A percentile compares a stretch with the other conserved stretches of the same genome.
phyloP scores from a whole-genome alignment of 2,797 vertebrate genomes.

The Periparus ater region DNA sequence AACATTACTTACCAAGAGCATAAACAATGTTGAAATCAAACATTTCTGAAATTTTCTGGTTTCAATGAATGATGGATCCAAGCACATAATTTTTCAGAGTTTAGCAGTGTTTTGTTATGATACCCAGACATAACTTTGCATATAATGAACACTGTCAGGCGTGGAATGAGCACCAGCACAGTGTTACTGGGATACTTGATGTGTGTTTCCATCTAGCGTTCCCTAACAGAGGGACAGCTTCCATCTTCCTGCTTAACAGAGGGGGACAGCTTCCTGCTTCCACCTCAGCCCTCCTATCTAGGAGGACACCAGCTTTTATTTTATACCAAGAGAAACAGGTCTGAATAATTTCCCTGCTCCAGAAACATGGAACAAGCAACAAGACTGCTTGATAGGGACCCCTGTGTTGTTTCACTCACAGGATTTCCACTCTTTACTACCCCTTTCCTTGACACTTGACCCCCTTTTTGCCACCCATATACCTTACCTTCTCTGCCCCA shows the following conservation, averaged over 20 bases:
- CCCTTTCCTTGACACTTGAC: not conserved
- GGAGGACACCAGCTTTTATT: not conserved
- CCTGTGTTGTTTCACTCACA: not conserved
- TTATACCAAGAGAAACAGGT: not conserved
- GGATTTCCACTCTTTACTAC: not conserved
- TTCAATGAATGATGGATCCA: not conserved
- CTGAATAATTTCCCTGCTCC: not conserved
- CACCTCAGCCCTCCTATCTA: rapidly evolving
- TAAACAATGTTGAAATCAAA: not conserved
- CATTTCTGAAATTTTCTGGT: not conserved
- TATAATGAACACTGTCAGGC: not conserved
- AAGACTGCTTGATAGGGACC: not conserved
- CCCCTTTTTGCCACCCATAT: not conserved
- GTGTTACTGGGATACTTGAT: no score
- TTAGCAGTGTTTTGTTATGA: not conserved
- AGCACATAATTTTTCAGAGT: not conserved
- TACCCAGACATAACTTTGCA: not conserved
- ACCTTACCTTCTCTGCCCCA: not conserved
- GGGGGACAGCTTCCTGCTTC: not conserved
- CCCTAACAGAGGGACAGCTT: not conserved
- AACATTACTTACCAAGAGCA: not conserved
- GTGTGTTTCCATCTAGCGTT: not conserved
- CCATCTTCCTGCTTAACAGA: not conserved
- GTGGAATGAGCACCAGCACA: not conserved
- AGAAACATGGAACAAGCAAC: not conserved